Evolutionary conservation across 2,113 vertebrate genomes (phyloP).

Genomic region (Dromaius novaehollandiae): DNA sequence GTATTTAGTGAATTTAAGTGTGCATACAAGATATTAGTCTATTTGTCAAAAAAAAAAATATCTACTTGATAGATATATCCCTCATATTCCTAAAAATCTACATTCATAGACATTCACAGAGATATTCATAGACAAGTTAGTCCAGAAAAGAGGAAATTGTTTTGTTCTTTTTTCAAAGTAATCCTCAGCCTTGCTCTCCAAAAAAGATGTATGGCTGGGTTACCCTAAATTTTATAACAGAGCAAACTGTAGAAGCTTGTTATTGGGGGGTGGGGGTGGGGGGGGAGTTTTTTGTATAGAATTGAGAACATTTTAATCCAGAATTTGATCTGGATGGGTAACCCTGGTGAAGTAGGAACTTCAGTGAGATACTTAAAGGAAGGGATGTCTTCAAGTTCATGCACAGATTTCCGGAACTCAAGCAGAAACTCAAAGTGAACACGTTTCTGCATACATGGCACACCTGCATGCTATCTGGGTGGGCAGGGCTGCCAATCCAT

Average conservation of each 20-base stretch:
- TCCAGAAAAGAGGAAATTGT: background rate
- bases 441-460: rapidly evolving
- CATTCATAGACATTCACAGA: background rate
- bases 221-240: background rate
- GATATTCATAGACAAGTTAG: background rate
- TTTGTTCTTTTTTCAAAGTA: background rate
- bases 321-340: background rate
- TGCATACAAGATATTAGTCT: background rate
- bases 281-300: background rate
- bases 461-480: background rate
- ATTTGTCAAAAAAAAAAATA: background rate
- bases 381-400: background rate
- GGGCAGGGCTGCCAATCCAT: background rate
- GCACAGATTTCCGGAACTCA: background rate
- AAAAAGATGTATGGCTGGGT: background rate
- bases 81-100: background rate
- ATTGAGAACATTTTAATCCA: background rate
- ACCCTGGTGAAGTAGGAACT: background rate
- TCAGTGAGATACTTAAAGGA: background rate
- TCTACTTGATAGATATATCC: background rate
- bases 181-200: background rate
- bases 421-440: background rate
- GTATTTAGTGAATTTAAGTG: background rate
- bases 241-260: background rate
- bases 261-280: background rate